Evolutionary conservation across 2,797 vertebrate species (phyloP), one percentile per base, ranked within the genome.

Genomic region (Cyprinella venusta): DNA sequence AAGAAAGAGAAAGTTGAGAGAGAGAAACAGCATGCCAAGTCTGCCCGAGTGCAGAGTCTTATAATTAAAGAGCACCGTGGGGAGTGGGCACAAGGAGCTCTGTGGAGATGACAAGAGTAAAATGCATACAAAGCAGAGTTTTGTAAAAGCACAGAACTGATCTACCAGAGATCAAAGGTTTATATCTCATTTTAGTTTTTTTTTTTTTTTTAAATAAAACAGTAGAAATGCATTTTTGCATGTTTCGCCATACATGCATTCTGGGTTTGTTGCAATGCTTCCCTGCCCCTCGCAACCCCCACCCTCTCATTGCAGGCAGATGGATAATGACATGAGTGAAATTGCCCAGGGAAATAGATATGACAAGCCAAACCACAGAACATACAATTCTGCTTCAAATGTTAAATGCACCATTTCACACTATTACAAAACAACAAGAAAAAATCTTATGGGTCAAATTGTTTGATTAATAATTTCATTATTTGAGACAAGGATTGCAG

Each of bases 11-110:
- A 76, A 88, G 79, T 76, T 75, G 86, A 86, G 76, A 24, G 54
- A 56, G 56, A 68, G 70, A 12, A 63, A 76, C 80, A 67, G 81
- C 82, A 87, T 91, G 91, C 91, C 92, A 94, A 85, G 87, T 88
- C 85, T 90, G 90, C 87, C 89, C 88, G 88, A 90, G 90, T 86
- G 86, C 56, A 89, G 87, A 92, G n/a, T 89, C 90, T 89, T 88
- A 89, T 94, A 93, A 94, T 94, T 94, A 93, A 92, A 91, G 88
- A 91, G 91, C 91, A 86, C 88, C 87, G 89, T 91, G 84, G 90
- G 90, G 76, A 90, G 88, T 90, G 88, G 87, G 88, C 77, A 85
- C 42, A 38, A 86, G 87, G 84, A 90, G 81, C 90, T 90, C 52
- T 52, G 56, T 65, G 61, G 45, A 79, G 64, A 80, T 56, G n/a